Evolutionary conservation across 2,797 vertebrate genomes (phyloP), one percentile per base, ranked within the genome.

Genomic region (Darevskia nairensis): DNA sequence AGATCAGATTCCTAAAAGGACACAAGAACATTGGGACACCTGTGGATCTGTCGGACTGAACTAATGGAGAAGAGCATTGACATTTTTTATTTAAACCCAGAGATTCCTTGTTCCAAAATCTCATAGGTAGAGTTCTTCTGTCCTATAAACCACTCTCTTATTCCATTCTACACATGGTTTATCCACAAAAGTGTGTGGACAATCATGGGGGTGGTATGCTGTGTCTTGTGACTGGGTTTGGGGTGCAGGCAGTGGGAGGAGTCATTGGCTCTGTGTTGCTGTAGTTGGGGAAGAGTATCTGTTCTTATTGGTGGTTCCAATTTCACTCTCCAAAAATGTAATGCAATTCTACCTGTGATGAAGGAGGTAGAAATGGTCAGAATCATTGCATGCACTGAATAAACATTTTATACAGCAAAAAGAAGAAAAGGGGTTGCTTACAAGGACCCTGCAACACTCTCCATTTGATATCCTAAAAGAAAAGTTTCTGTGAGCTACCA

Each of bases 1-100:
- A 99, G 97, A 91, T 99, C 99, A 0, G 99, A 99, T 96, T 99
- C 99, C 99, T 99, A 72, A 78, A 84, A 89, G 85, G 27, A 80
- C n/a, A 90, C 90, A 89, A 66, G 74, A 11, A 94, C 23, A 44
- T 55, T n/a, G 25, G 72, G 41, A 50, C 84, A 79, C 44, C 76
- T 41, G 6, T 79, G 55, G 21, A 41, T 81, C 75, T 77, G 41
- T 50, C 25, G 50, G 78, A 41, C 13, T 88, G 55, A 77, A 32
- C 75, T 27, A 66, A 77, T 35, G 17, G 11, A 86, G 39, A 25
- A 7, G 27, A 8, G 15, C 75, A 10, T 29, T 59, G 44, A 55
- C 17, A 21, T 27, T 27, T 4, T n/a, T 25, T 55, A 19, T 71
- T 79, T 23, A 35, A 64, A 7, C 9, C 19, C 69, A 64, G 35